Base-by-base conservation (phyloP, 2,888 invertebrate genomes). In the Masnerella sp. region DNA sequence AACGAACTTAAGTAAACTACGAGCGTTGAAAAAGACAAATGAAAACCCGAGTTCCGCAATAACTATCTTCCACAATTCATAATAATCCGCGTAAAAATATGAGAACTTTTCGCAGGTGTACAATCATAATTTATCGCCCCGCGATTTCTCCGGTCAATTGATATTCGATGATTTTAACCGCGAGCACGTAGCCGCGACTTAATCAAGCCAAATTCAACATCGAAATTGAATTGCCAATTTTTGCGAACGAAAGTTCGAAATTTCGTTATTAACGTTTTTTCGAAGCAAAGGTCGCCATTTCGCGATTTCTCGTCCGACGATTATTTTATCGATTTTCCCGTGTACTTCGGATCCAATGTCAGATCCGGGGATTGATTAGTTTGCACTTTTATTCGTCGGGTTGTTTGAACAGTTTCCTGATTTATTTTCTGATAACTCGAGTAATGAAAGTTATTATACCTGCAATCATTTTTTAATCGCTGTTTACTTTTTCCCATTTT, bases 141-240 rank as follows among this genome's bases (percentile, higher is more conserved):
- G 32, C 51, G 51, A 52, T 68, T 68, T 68, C 59, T 59, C 68
- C 18, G 25, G 42, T 68, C 58, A 68, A 68, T 51, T 59, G 43
- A 28, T 59, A 52, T 38, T 22, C 28, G 14, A 14, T 28, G 32
- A 22, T 67, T 25, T 49, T 20, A 18, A 45, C 30, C 38, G 30
- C 14, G 45, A 20, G 40, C 65, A 49, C 65, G 56, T 67, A 58
- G 14, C 11, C n/a, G 38, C 47, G 12, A 25, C 7, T 58, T 58
- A 67, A 67, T 67, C 34, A 58, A 67, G 34, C n/a, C 43, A 36
- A 15, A 49, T 38, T 49, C 25, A 28, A 30, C 47, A 28, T 38
- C 2, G 30, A 9, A 61, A 61, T 40, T 61, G 40, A 25, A 62
- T 32, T 32, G 28, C 22, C 32, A n/a, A 4, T 40, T 40, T 30